Conservation (phyloP, 2,888 invertebrate genomes). For the Fragum whitleyi region DNA sequence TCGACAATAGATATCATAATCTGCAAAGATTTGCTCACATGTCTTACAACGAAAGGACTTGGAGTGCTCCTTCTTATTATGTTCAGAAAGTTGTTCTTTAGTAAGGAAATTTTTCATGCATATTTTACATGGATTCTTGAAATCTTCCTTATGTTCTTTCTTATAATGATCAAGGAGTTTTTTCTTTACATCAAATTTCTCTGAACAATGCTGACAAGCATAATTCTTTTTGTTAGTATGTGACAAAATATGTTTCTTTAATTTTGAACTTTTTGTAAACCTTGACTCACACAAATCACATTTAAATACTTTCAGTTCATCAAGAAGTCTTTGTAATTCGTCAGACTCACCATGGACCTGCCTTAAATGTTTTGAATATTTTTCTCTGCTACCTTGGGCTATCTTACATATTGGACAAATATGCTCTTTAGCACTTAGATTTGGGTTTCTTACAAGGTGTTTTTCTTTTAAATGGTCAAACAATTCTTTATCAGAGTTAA, state of each 20-base stretch:
- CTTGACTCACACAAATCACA: conserved; percentile 6
- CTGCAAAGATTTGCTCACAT: background rate
- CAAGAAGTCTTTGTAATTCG: background rate
- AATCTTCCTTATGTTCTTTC: background rate
- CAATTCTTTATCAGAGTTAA: conserved; percentile 21
- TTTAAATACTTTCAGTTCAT: background rate
- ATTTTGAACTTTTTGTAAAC: background rate
- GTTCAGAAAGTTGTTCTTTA: background rate
- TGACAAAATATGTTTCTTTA: background rate
- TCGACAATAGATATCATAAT: background rate
- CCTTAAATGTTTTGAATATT: conserved; percentile 8
- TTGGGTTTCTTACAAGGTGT: conserved; percentile 27
- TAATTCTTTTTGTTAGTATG: background rate
- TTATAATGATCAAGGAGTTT: background rate
- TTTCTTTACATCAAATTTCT: background rate
- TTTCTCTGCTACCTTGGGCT: background rate
- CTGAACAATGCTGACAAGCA: background rate
- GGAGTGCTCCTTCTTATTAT: background rate
- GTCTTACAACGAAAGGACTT: background rate
- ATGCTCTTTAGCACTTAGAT: background rate
- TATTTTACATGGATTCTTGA: background rate
- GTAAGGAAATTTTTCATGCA: background rate
- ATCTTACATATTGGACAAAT: conserved; percentile 41
- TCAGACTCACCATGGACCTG: conserved; percentile 1
- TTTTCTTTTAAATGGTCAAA: conserved; percentile 30